Base-by-base conservation (phyloP, 2,888 invertebrate genomes). In the Apodemia hepburni region DNA sequence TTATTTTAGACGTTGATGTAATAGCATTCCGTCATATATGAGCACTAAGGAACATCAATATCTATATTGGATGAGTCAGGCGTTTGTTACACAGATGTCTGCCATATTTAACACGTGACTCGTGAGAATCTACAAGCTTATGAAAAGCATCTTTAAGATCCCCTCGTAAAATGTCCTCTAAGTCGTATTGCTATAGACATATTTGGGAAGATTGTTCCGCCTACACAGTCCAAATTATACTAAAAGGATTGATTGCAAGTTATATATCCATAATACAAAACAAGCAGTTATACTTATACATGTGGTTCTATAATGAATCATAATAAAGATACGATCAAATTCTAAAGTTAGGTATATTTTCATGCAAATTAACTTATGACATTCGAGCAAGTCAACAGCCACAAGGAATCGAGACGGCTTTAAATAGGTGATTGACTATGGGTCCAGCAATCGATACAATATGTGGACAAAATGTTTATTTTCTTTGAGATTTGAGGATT, bases 71-170 rank as follows among this genome's bases (percentile, higher is more conserved):
- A 61, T 61, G 61, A 17, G 29, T 61, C 45, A 29, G 45, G 58
- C 61, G 58, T 18, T 62, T 58, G 61, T 58, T 45, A 62, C 61
- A 35, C 61, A 62, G 61, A 45, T 62, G 61, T 57, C 22, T 38
- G 22, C 54, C 54, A 54, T 54, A 54, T 54, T 54, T 54, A n/a
- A n/a, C n/a, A n/a, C n/a, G 27, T 54, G 27, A 11, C 54, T 27
- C 22, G 22, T 27, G 54, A 22, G 5, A 54, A 5, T 12, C 11
- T 38, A 54, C 22, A 27, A 54, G 54, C 54, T 54, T 51, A 22
- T 51, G 22, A 47, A 47, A 38, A 22, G 17, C 51, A 22, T 27
- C 5, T 42, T 12, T 12, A 8, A 15, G 15, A 22, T 54, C 15
- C 22, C 18, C 18, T 22, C 12, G 3, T 51, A 27, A 51, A 27